Evolutionary conservation across 2,797 vertebrate species (phyloP).

Genomic region (Macropus fuliginosus): DNA sequence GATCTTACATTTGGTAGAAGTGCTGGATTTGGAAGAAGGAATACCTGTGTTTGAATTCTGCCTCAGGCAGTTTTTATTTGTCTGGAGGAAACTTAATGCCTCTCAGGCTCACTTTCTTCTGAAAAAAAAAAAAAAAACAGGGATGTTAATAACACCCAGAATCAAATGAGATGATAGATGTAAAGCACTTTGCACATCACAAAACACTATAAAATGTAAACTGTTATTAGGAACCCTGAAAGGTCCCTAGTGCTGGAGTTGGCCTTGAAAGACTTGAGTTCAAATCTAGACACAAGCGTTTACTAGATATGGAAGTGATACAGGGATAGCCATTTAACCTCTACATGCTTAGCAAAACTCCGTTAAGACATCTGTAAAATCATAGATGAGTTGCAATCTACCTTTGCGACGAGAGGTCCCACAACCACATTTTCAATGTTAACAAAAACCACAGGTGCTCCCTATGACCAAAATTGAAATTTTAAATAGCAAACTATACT

Average conservation of each 20-base stretch:
- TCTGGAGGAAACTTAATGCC: background rate
- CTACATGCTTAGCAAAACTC: background rate
- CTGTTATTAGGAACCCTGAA: background rate
- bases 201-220: background rate
- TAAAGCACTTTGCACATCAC: background rate
- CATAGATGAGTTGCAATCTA: background rate
- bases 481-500: background rate
- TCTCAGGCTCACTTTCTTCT: background rate
- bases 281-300: background rate
- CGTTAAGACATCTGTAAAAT: background rate
- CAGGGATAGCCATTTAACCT: background rate
- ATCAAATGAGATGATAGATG: background rate
- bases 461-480: background rate
- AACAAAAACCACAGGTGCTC: background rate
- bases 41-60: background rate
- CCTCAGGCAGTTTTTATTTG: background rate
- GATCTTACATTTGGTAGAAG: background rate
- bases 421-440: background rate
- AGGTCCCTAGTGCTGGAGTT: background rate
- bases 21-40: background rate
- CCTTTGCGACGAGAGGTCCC: background rate
- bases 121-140: background rate
- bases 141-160: background rate
- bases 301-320: background rate
- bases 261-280: background rate